Base-by-base conservation (phyloP, 2,888 invertebrate genomes). In the Catonia carolina region DNA sequence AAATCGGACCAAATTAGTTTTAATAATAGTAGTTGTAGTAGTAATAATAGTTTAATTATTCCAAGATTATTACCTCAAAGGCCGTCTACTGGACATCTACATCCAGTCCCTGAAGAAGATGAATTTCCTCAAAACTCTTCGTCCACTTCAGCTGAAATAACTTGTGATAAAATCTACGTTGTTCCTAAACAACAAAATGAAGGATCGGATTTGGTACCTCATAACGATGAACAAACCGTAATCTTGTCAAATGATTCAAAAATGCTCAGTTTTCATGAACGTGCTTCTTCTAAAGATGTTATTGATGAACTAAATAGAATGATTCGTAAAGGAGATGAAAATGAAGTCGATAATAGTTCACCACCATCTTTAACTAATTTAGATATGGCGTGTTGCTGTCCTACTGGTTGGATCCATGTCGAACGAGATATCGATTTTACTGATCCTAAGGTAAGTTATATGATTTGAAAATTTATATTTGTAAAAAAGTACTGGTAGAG, bases 351-450 rank as follows among this genome's bases (percentile, higher is more conserved):
- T 14, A 55, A 27, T 17, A 39, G 23, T 18, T 41, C 55, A 41
- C 39, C 22, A 15, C 45, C 55, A 41, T 41, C 27, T 15, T 48
- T 37, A 35, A 69, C 72, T 18, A 75, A 72, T 63, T 74, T 80
- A 59, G 85, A 85, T 71, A 76, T 76, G 31, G 83, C 83, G 31
- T 77, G 83, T 62, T 81, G 83, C 74, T 81, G 81, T 58, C 82
- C 83, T 20, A 86, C 87, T 0, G 86, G 86, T 36, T 88, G 87
- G 87, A 82, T 87, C 60, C 86, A 86, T 68, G 84, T 88, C 36
- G 86, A 87, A 68, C 79, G 81, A 61, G 84, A 86, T 67, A 83
- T 86, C 61, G 86, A 86, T 73, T 81, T 87, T 67, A 84, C 82
- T 64, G 86, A 87, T 73, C 86, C 86, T 10, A 86, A 86, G 81